Evolutionary conservation across 2,113 vertebrate genomes (phyloP).

Genomic region (Danionella cerebrum): DNA sequence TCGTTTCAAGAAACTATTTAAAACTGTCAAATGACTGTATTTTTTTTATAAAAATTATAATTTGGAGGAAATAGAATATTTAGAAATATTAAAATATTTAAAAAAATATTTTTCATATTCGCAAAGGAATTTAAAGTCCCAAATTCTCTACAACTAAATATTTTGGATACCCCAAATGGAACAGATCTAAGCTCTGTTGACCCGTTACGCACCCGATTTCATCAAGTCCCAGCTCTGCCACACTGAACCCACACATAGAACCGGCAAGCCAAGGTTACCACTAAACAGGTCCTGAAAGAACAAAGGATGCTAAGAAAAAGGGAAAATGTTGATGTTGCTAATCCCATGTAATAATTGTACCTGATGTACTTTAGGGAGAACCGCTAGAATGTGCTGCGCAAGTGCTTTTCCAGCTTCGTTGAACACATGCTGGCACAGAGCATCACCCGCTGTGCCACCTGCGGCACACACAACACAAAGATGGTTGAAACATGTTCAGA

Average conservation of each 20-base stretch:
- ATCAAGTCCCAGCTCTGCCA: constrained; percentile 90
- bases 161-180: no score
- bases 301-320: neutral
- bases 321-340: neutral
- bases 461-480: constrained; percentile 10
- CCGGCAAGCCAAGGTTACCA: constrained; percentile 71
- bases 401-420: constrained; percentile 71
- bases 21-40: no score
- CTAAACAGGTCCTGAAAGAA: constrained; percentile 65
- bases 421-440: constrained; percentile 72
- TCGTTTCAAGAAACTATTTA: no score
- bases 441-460: constrained; percentile 78
- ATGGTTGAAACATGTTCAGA: neutral
- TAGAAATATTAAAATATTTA: no score
- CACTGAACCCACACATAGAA: constrained; percentile 88
- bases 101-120: no score
- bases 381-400: constrained; percentile 76
- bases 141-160: no score
- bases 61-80: no score
- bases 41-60: no score
- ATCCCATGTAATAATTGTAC: constrained; percentile 44
- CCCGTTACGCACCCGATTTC: constrained; percentile 70
- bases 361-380: constrained; percentile 73
- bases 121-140: no score
- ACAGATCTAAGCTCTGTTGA: no score